phyloP scores from a whole-genome alignment of 2,888 invertebrate genomes.

The Siphlonurus alternatus region DNA sequence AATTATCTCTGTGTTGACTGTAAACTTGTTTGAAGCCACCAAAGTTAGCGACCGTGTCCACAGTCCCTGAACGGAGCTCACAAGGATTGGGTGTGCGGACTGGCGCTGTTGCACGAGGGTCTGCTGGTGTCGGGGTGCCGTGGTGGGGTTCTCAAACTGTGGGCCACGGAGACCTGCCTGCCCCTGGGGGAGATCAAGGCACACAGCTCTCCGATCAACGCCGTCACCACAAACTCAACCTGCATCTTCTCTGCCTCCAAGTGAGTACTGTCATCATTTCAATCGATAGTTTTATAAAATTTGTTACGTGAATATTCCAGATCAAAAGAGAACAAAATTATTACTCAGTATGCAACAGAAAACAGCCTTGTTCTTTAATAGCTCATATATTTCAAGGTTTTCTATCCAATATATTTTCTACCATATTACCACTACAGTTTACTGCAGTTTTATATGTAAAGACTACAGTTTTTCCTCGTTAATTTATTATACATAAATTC shows the following conservation, averaged over 20 bases:
- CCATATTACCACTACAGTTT: no score
- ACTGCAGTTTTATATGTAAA: no score
- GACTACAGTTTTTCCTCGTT: no score
- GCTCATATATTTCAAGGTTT: not conserved
- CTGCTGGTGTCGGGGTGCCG: conserved; percentile 58
- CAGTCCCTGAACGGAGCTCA: conserved; percentile 67
- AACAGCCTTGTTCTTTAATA: no score
- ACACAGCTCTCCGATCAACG: conserved; percentile 48
- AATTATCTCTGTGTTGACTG: no score
- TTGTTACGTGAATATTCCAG: not conserved
- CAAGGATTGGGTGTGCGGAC: conserved; percentile 72
- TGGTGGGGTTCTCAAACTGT: conserved; percentile 55
- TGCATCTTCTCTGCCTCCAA: conserved; percentile 68
- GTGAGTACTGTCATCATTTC: conserved; percentile 33
- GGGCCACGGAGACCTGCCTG: conserved; percentile 48
- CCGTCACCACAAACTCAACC: conserved; percentile 43
- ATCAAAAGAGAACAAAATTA: not conserved
- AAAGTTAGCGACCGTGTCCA: no score
- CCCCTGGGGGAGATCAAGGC: conserved; percentile 48
- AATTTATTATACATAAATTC: no score
- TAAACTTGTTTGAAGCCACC: no score
- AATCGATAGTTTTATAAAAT: not conserved
- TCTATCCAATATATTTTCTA: no score
- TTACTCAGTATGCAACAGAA: conserved; percentile 3
- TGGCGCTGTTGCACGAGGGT: conserved; percentile 37